Base-by-base conservation (phyloP, 2,113 vertebrate genomes). In the Rhynchomys soricoides region DNA sequence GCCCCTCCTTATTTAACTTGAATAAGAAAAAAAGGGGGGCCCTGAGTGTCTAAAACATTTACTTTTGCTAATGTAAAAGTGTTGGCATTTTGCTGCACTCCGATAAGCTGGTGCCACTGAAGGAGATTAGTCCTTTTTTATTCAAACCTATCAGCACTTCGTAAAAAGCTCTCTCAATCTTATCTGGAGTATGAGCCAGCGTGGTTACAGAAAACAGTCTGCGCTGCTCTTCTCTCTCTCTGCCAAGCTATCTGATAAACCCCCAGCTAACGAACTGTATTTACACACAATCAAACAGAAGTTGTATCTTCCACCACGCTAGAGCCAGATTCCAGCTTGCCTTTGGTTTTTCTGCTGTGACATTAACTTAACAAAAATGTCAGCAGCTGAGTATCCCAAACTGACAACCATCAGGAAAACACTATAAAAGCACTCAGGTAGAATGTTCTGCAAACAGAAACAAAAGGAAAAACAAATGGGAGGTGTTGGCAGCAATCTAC, bases 71-170 rank as follows among this genome's bases (percentile, higher is more conserved):
- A 99, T 99, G 98, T 97, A 98, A 98, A 98, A 98, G 98, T 98
- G 98, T 98, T 98, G 98, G 99, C 98, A 98, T 99, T 99, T 99
- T 98, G 97, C 98, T 98, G 98, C 97, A 96, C 96, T 98, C 97
- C 16, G 99, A 99, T 99, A 99, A 99, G 98, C 98, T 75, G 62
- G 98, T 99, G 98, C 99, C 98, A 98, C 98, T 95, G 97, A 98
- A 98, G 98, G 98, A 98, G 99, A 99, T 99, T 99, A 98, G 98
- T 98, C 98, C 98, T 99, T 99, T 98, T 98, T 98, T 98, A 99
- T 99, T 99, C 98, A 99, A 98, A 98, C 98, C 74, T 99, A 99
- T 99, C 99, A 99, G 98, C 98, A 98, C 98, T 98, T 98, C 59
- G 96, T 85, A 85, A 96, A 99, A 99, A 99, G 99, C 98, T 98